Percentiles rank a stretch among this genome's conserved stretches.
phyloP scores from a whole-genome alignment of 2,888 invertebrate genomes.

The Chymomyza caudatula region DNA sequence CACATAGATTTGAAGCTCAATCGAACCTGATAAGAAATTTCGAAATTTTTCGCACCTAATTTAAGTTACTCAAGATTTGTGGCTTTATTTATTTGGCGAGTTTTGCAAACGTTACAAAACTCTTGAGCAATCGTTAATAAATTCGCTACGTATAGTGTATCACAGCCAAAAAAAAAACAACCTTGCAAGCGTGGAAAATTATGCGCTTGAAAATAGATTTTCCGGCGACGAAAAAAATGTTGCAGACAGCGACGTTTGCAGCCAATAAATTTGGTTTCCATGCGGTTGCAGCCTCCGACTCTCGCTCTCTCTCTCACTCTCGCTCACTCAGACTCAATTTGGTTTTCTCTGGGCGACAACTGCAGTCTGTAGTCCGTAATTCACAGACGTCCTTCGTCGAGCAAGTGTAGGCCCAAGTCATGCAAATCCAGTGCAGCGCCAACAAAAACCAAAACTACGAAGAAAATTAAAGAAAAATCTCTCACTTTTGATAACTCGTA shows the following conservation, averaged over 20 bases:
- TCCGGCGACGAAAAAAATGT: slow-evolving; percentile 37
- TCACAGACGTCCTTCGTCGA: not conserved
- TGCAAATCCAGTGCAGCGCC: slow-evolving; percentile 41
- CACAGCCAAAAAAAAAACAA: slow-evolving; percentile 21
- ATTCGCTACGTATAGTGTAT: not conserved
- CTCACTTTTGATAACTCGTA: slow-evolving; percentile 40
- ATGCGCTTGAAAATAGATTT: slow-evolving; percentile 66
- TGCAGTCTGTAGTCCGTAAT: not conserved
- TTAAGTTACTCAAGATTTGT: no score
- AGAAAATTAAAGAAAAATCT: slow-evolving; percentile 31
- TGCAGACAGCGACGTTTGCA: slow-evolving; percentile 40
- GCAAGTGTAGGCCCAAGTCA: not conserved
- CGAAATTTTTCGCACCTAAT: no score
- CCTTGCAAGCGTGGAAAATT: slow-evolving; percentile 64
- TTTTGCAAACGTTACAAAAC: no score
- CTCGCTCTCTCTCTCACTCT: not conserved
- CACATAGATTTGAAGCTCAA: no score
- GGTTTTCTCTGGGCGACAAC: not conserved
- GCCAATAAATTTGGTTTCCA: slow-evolving; percentile 57
- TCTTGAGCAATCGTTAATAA: no score
- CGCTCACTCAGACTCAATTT: not conserved
- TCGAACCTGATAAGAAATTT: no score
- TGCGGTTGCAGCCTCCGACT: not conserved
- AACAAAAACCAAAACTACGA: slow-evolving; percentile 35
- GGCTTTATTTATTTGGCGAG: no score